These are phyloP conservation scores for Cecropterus lyciades DNA, from an alignment of 1,140 invertebrate genomes.

Conservation along the genomic window DNA sequence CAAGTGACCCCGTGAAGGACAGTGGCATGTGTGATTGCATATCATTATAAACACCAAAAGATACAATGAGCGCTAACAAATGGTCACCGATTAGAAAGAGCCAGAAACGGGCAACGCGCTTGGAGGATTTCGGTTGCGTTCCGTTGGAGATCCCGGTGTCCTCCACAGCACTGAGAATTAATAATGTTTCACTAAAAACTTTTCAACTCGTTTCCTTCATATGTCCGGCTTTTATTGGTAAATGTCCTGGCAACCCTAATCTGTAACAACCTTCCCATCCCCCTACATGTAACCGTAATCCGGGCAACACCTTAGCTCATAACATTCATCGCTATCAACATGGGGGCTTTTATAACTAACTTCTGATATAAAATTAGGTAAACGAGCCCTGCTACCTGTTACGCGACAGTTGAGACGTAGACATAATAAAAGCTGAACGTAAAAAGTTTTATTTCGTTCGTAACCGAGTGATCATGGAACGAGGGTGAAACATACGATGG, in stretches of 20 bases:
- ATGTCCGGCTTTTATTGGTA: not conserved
- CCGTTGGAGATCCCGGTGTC: too few species aligned
- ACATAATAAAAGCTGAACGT: slow-evolving; percentile 35
- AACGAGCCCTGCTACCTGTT: slow-evolving; percentile 37
- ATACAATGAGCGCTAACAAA: too few species aligned
- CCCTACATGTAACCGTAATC: not conserved
- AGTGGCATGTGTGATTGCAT: too few species aligned
- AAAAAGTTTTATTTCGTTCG: slow-evolving; percentile 42
- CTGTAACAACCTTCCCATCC: not conserved
- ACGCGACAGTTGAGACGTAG: slow-evolving; percentile 35
- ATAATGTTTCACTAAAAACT: too few species aligned
- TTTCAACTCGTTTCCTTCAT: too few species aligned
- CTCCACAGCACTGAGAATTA: too few species aligned
- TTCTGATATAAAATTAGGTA: slow-evolving; percentile 36
- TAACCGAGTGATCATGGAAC: slow-evolving; percentile 27
- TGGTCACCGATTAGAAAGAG: too few species aligned
- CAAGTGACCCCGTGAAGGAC: too few species aligned
- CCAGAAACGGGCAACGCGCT: too few species aligned
- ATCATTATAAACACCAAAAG: too few species aligned
- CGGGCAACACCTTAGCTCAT: not conserved
- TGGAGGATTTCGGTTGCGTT: too few species aligned
- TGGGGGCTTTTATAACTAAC: slow-evolving; percentile 13
- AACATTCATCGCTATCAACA: slow-evolving; percentile 2
- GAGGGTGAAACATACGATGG: slow-evolving; percentile 21
- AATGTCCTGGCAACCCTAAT: not conserved